These are phyloP conservation scores for Alethe diademata DNA, from an alignment of 2,113 vertebrate species.

Conservation along the genomic window DNA sequence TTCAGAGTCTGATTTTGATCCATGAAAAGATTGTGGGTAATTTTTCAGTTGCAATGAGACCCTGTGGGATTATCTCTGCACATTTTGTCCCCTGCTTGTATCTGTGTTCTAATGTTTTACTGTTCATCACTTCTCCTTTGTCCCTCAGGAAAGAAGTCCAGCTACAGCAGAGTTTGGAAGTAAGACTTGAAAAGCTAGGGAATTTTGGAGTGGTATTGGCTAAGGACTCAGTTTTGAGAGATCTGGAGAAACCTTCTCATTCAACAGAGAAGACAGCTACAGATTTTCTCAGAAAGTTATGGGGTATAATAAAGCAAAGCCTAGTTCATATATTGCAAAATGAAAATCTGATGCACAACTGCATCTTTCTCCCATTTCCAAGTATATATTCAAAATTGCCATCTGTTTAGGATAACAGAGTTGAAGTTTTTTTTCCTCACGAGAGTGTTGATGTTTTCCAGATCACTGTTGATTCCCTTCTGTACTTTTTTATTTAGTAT, in stretches of 20 bases:
- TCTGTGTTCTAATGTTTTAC: neutral
- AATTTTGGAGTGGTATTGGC: neutral
- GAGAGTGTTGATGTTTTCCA: neutral
- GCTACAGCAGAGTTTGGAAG: neutral
- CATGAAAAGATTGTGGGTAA: neutral
- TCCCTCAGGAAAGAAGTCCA: neutral
- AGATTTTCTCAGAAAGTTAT: neutral
- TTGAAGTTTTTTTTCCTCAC: fast-evolving
- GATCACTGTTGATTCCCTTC: neutral
- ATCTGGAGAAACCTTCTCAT: neutral
- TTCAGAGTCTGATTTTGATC: neutral
- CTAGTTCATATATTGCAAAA: neutral
- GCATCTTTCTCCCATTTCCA: neutral
- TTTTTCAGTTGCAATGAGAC: neutral
- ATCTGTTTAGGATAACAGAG: conserved; percentile 10
- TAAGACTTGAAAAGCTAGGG: neutral
- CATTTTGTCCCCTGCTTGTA: neutral
- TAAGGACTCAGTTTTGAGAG: neutral
- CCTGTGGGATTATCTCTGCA: neutral
- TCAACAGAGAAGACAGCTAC: neutral
- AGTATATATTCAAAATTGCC: neutral
- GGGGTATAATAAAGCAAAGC: neutral
- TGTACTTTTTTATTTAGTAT: neutral
- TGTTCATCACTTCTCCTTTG: neutral
- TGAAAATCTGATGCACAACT: neutral